A percentile compares a stretch with the other conserved stretches of the same genome.
Conservation (phyloP, 2,888 invertebrate genomes). For the Lasiommata megera region DNA sequence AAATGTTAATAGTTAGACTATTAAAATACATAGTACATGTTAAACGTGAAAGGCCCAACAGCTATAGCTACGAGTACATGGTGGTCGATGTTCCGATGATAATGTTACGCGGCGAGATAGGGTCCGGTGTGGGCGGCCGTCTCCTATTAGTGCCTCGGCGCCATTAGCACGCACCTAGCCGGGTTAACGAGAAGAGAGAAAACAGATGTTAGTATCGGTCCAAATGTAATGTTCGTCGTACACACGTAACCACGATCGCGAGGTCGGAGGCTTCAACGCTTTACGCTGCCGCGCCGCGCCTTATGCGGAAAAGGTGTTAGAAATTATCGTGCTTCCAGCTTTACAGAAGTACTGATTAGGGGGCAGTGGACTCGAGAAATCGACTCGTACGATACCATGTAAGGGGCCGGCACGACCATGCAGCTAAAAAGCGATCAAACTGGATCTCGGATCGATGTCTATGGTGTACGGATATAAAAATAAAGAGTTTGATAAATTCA, state of each 20-base stretch:
- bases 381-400: conserved; percentile 37
- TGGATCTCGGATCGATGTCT: conserved; percentile 70
- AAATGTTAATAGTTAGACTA: conserved; percentile 82
- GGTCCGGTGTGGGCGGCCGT: conserved; percentile 59
- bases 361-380: conserved; percentile 27
- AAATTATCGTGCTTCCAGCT: conserved; percentile 4
- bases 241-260: conserved; percentile 69
- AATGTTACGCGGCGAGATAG: conserved; percentile 70
- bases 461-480: conserved; percentile 66
- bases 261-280: conserved; percentile 52
- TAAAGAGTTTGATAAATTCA: conserved; percentile 55
- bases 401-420: conserved; percentile 58
- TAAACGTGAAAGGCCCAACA: conserved; percentile 80
- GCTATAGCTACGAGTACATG: conserved; percentile 72
- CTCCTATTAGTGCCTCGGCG: conserved; percentile 79
- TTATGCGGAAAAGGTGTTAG: conserved; percentile 5
- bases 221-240: conserved; percentile 77
- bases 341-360: conserved; percentile 10
- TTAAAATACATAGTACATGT: conserved; percentile 80
- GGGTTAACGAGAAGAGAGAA: conserved; percentile 87
- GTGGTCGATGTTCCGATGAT: conserved; percentile 78
- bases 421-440: conserved; percentile 71
- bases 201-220: conserved; percentile 86
- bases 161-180: conserved; percentile 91
- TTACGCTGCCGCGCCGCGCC: conserved; percentile 47